Percentiles rank a stretch among this genome's conserved stretches.
Conservation (phyloP, 2,888 invertebrate genomes). For the Neoascia interrupta region DNA sequence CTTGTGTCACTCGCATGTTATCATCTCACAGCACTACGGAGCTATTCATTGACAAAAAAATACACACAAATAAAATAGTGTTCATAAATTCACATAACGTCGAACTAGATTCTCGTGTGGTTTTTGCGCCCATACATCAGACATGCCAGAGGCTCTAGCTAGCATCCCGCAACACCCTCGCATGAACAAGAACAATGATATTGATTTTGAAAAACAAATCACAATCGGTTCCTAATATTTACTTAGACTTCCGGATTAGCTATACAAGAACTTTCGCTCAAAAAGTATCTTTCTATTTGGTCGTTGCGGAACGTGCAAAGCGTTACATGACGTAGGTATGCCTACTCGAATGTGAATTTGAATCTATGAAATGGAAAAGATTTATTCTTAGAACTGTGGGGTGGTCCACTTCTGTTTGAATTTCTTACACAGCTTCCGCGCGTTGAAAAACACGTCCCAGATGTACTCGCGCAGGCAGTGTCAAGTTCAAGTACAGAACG, state of each 20-base stretch:
- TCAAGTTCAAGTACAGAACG: conserved; percentile 20
- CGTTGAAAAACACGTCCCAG: not conserved
- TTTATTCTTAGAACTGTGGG: conserved; percentile 39
- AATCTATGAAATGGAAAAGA: conserved; percentile 2
- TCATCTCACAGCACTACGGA: too few species aligned
- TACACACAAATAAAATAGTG: too few species aligned
- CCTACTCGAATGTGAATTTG: conserved; percentile 1
- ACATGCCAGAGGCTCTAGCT: too few species aligned
- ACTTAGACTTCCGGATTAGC: not conserved
- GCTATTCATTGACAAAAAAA: too few species aligned
- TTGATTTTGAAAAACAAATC: too few species aligned
- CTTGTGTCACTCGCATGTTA: not conserved
- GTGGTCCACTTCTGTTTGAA: not conserved
- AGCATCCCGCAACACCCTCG: not conserved
- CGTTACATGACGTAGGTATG: conserved; percentile 1
- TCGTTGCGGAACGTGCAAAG: not conserved
- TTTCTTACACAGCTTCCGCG: not conserved
- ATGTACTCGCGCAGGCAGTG: not conserved
- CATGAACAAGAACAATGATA: too few species aligned
- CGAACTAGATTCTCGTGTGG: too few species aligned
- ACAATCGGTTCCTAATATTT: too few species aligned
- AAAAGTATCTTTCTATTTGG: not conserved
- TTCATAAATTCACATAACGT: too few species aligned
- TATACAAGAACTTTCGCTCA: conserved; percentile 12
- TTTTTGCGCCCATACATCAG: too few species aligned